Evolutionary conservation across 2,797 vertebrate species (phyloP), one percentile per base, ranked within the genome.

Genomic region (Threskiornis aethiopicus): DNA sequence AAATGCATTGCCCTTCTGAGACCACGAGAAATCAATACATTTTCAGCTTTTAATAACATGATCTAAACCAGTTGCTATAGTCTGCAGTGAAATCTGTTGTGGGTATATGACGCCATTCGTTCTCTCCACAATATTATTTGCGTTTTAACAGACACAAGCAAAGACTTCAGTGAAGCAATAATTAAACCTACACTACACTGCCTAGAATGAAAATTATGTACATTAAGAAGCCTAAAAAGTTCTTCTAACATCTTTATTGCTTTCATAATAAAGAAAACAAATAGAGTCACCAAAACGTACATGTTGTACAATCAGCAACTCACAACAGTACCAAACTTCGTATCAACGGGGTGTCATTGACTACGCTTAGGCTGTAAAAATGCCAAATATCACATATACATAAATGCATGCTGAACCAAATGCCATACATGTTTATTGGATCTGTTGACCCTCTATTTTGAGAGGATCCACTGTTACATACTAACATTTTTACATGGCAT

Each of bases 1-100:
- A 95, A 95, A 94, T 81, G 47, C 79, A 95, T 91, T 73, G 67
- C 77, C 35, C 81, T 94, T 87, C 93, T 81, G 96, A 95, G 91
- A 91, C 78, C 39, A 89, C 1, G 4, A 93, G 93, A 93, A 95
- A 96, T 94, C 95, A 84, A 96, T 95, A 93, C 11, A 78, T 92
- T 95, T 84, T 87, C 77, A 80, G 78, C 44, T 96, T 97, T 93
- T 97, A 97, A 97, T 96, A 95, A 77, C 47, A 37, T 69, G 84
- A 89, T 96, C 94, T 97, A 97, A 96, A 90, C 61, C 67, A 83
- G 66, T 88, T 96, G 79, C 89, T 94, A 57, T 51, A 92, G 51
- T 89, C 35, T 75, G 73, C 93, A 96, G 83, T 84, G 61, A 97
- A 96, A 96, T 83, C 80, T 94, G 76, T 42, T 91, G 58, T 80